These are phyloP conservation scores for Pseudobourletiella spinata DNA, from an alignment of 1,140 invertebrate species.

Conservation along the genomic window DNA sequence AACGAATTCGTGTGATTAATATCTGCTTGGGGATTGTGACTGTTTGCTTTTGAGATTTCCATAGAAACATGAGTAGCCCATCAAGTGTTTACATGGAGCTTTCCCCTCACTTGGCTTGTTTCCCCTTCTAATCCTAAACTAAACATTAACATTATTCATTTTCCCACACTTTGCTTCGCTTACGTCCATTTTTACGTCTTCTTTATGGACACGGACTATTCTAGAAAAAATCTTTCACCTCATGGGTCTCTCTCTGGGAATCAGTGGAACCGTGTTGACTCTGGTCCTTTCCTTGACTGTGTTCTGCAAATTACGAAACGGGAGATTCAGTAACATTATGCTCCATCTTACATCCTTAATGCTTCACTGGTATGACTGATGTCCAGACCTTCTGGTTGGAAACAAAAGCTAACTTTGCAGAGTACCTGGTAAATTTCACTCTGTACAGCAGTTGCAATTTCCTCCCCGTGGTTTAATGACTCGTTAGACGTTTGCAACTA, in stretches of 20 bases:
- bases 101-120: slow-evolving; percentile 3
- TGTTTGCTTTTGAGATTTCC: slow-evolving; percentile 29
- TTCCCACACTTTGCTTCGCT: slow-evolving; percentile 30
- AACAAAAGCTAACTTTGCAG: too few relatives aligned
- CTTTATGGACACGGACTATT: slow-evolving; percentile 15
- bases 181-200: slow-evolving; percentile 22
- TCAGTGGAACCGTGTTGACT: too few relatives aligned
- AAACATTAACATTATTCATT: slow-evolving; percentile 29
- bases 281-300: too few relatives aligned
- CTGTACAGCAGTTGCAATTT: too few relatives aligned
- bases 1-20: slow-evolving; percentile 34
- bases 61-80: slow-evolving; percentile 29
- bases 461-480: too few relatives aligned
- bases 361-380: too few relatives aligned
- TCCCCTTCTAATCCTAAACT: slow-evolving; percentile 19
- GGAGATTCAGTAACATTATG: too few relatives aligned
- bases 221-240: not conserved
- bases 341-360: too few relatives aligned
- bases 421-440: too few relatives aligned
- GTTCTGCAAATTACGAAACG: too few relatives aligned
- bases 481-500: too few relatives aligned
- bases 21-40: slow-evolving; percentile 25
- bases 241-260: not conserved
- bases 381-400: too few relatives aligned
- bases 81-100: slow-evolving; percentile 29